A percentile compares a stretch with the other conserved stretches of the same genome.
These are phyloP conservation scores for Tupaia chinensis DNA, from an alignment of 2,113 vertebrate species.

Conservation along the genomic window DNA sequence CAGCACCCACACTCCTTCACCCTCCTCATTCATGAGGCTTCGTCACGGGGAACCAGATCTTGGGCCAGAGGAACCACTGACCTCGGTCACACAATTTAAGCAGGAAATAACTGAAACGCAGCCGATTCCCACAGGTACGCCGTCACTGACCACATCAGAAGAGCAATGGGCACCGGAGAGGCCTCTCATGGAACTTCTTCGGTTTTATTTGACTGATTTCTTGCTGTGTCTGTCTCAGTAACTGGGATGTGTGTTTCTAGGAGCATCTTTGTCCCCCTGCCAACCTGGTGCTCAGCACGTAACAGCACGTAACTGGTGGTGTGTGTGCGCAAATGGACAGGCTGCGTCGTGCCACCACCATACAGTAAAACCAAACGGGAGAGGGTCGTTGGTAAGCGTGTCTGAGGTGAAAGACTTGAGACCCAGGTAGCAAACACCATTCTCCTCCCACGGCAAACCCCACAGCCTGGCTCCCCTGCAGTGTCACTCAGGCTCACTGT, in stretches of 20 bases:
- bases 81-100: neutral
- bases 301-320: no score
- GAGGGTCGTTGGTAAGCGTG: accelerated
- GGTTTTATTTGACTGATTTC: accelerated
- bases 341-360: no score
- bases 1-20: accelerated
- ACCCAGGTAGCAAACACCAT: accelerated
- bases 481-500: neutral
- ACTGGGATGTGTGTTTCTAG: accelerated
- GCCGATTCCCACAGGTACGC: accelerated
- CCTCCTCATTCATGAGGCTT: neutral
- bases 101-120: accelerated
- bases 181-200: accelerated
- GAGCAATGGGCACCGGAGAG: accelerated
- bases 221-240: neutral
- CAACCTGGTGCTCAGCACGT: accelerated
- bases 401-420: accelerated
- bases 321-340: no score
- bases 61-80: neutral
- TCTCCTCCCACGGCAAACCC: no score
- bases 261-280: neutral
- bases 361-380: accelerated
- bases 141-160: accelerated
- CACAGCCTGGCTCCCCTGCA: accelerated
- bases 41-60: neutral